These are phyloP conservation scores for Mimas tiliae DNA, from an alignment of 2,888 invertebrate species.

Conservation along the genomic window DNA sequence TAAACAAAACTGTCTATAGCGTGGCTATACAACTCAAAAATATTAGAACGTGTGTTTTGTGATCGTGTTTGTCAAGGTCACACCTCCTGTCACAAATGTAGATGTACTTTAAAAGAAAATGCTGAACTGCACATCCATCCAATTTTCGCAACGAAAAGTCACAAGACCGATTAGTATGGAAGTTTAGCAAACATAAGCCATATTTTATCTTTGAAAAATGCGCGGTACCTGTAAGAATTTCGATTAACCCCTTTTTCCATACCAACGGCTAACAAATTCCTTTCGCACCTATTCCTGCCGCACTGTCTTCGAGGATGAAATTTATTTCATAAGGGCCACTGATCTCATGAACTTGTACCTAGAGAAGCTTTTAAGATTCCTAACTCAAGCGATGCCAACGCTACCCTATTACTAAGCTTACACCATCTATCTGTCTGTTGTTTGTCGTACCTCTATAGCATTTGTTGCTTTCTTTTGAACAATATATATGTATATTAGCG, in stretches of 20 bases:
- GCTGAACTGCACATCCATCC: background rate
- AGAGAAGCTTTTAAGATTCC: background rate
- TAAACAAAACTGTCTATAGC: no score
- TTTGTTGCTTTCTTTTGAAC: no score
- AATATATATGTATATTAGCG: no score
- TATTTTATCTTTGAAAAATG: constrained; percentile 1
- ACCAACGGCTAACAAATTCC: background rate
- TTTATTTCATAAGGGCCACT: background rate
- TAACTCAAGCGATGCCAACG: no score
- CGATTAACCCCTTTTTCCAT: background rate
- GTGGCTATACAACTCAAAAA: no score
- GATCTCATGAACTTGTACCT: background rate
- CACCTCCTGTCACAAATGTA: no score
- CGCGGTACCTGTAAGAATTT: background rate
- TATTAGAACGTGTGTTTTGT: no score
- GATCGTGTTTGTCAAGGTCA: no score
- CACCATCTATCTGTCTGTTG: no score
- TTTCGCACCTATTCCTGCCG: background rate
- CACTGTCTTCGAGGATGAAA: background rate
- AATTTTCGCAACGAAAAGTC: background rate
- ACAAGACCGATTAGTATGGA: background rate
- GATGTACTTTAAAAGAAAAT: no score
- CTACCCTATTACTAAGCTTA: no score
- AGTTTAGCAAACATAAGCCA: background rate
- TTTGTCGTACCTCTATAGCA: no score